Conservation (phyloP, 2,113 vertebrate species). For the Verasper variegatus region DNA sequence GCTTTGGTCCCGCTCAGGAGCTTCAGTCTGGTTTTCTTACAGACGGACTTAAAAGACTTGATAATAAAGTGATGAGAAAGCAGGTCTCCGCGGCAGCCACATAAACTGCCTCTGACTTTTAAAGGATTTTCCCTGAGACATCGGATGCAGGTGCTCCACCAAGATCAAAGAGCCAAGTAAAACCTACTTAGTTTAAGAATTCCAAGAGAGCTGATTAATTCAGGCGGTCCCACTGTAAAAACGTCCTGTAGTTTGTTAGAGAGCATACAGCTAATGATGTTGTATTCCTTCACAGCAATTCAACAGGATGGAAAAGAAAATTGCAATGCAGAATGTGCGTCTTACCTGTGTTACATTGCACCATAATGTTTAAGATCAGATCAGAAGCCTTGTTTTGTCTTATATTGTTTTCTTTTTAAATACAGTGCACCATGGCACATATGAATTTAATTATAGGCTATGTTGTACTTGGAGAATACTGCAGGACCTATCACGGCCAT, state of each 20-base stretch:
- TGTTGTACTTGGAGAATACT: conserved; percentile 25
- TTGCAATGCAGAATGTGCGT: conserved; percentile 2
- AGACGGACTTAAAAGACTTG: conserved; percentile 62
- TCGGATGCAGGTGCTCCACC: conserved; percentile 78
- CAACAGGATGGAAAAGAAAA: conserved; percentile 23
- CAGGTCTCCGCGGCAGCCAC: conserved; percentile 66
- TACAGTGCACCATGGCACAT: conserved; percentile 40
- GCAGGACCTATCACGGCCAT: conserved; percentile 43
- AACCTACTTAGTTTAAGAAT: conserved; percentile 64
- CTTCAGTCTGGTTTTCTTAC: conserved; percentile 42
- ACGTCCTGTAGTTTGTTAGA: conserved; percentile 58
- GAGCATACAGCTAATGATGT: conserved; percentile 57
- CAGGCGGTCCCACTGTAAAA: conserved; percentile 64
- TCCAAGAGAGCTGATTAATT: conserved; percentile 70
- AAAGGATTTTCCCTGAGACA: conserved; percentile 80
- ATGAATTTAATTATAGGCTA: conserved; percentile 53
- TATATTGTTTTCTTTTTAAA: not conserved
- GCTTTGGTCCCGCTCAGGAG: conserved; percentile 48
- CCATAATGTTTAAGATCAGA: conserved; percentile 6
- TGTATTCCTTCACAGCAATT: conserved; percentile 37
- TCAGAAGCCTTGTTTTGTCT: conserved; percentile 37
- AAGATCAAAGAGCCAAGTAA: conserved; percentile 78
- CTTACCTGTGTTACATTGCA: conserved; percentile 3
- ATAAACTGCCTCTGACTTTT: conserved; percentile 76
- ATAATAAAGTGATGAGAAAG: conserved; percentile 76